phyloP scores from a whole-genome alignment of 2,797 vertebrate genomes.

The Iguana delicatissima region DNA sequence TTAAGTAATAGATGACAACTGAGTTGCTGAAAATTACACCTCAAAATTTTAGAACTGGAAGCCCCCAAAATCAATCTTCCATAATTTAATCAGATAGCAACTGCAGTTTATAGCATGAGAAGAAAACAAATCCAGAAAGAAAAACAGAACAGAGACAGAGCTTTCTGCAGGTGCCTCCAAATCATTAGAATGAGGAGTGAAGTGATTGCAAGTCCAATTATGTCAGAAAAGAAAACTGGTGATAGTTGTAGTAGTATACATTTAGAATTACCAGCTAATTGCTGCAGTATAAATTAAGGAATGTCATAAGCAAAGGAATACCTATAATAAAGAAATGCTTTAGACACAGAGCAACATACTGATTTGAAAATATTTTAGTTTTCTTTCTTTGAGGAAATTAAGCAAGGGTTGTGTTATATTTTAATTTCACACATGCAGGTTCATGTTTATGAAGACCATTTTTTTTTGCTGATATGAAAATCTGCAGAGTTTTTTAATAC shows the following conservation, averaged over 20 bases:
- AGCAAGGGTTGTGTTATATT: neutral
- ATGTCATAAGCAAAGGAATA: neutral
- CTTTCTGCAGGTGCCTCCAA: neutral
- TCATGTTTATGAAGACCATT: neutral
- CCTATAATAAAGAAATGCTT: neutral
- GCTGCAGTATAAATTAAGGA: neutral
- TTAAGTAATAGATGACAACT: neutral
- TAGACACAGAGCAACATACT: neutral
- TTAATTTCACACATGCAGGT: neutral
- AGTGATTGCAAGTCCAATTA: slow-evolving; percentile 5
- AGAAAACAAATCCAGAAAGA: slow-evolving; percentile 8
- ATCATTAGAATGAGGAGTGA: neutral
- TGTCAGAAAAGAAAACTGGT: neutral
- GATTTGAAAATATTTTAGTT: neutral
- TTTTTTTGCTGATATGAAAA: neutral
- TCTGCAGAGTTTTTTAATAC: neutral
- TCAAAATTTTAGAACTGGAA: neutral
- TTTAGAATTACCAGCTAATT: neutral
- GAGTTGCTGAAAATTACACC: neutral
- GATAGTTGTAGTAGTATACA: neutral
- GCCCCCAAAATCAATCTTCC: neutral
- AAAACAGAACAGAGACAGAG: neutral
- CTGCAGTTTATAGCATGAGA: neutral
- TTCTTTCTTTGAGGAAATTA: neutral
- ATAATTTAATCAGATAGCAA: slow-evolving; percentile 12